A percentile compares a stretch with the other conserved stretches of the same genome.
These are phyloP conservation scores for Trachelus troglodyta DNA, from an alignment of 2,888 invertebrate species.

Conservation along the genomic window DNA sequence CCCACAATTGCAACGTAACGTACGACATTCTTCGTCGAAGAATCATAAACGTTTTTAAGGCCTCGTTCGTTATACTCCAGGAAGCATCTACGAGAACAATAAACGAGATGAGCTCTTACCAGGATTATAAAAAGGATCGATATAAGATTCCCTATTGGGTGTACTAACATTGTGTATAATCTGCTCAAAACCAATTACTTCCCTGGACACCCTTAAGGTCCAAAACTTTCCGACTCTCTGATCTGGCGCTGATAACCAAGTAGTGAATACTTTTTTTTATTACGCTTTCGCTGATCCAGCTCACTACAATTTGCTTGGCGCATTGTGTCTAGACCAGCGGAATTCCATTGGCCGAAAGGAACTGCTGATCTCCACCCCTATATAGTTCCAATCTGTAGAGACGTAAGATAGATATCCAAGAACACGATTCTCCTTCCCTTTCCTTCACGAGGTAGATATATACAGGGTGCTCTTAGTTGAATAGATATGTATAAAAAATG, in stretches of 20 bases:
- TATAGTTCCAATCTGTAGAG: background rate
- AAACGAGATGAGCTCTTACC: background rate
- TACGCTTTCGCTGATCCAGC: slow-evolving; percentile 17
- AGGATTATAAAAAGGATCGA: background rate
- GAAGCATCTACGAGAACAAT: background rate
- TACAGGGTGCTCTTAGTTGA: background rate
- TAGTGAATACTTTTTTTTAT: background rate
- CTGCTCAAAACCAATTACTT: background rate
- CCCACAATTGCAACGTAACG: background rate
- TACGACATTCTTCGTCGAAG: background rate
- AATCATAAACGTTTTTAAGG: background rate
- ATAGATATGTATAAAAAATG: background rate
- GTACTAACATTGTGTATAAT: background rate
- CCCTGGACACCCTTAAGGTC: background rate
- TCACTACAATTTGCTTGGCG: slow-evolving; percentile 33
- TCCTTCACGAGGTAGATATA: background rate
- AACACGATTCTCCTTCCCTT: no score
- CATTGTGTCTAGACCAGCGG: slow-evolving; percentile 9
- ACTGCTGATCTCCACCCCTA: background rate
- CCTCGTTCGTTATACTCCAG: background rate
- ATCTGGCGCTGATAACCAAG: background rate
- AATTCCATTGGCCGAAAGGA: background rate
- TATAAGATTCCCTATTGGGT: background rate
- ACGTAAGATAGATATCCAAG: background rate
- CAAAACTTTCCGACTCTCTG: background rate